Evolutionary conservation across 2,888 invertebrate genomes (phyloP), one percentile per base, ranked within the genome.

Genomic region (Apamea epomidion): DNA sequence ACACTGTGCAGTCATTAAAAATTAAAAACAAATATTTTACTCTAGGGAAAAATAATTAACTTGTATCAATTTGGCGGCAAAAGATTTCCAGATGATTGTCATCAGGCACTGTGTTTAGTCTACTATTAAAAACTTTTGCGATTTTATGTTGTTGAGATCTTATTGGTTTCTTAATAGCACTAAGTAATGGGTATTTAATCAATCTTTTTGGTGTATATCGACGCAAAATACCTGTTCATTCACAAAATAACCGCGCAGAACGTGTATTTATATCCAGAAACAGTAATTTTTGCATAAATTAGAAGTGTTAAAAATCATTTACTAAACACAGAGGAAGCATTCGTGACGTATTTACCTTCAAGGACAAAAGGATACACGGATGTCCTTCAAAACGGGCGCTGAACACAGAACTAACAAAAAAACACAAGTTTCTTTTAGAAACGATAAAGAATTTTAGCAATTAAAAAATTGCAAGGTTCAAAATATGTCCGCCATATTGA

Each of bases 401-500:
- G 74, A 86, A 76, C 79, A 87, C 87, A 84, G 84, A 71, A 65
- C 78, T 67, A 74, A 73, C 80, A 74, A 78, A 74, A 80, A 77
- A 81, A 84, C 58, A 48, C 71, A 81, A 79, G 78, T 84, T 82
- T 89, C 78, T 65, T 79, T 25, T 71, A 51, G 54, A 77, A 74
- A 37, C 25, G 67, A 75, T 75, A 71, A 73, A 85, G 85, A 92
- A 91, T 90, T 70, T 5, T 87, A 83, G 84, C 84, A 90, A 92
- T 90, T 91, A 89, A 89, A 92, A 93, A 92, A 90, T 87, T 78
- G 86, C 89, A 91, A 91, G 89, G 91, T 93, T 92, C 91, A 92
- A 93, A 94, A 93, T 90, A 69, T 87, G 93, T 92, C 95, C 93
- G 97, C 97, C 97, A 97, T 97, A 94, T 97, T 97, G 95, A 92